Percentiles rank a stretch among this genome's conserved stretches.
Conservation (phyloP, 2,797 vertebrate genomes). For the Podarcis lilfordi region DNA sequence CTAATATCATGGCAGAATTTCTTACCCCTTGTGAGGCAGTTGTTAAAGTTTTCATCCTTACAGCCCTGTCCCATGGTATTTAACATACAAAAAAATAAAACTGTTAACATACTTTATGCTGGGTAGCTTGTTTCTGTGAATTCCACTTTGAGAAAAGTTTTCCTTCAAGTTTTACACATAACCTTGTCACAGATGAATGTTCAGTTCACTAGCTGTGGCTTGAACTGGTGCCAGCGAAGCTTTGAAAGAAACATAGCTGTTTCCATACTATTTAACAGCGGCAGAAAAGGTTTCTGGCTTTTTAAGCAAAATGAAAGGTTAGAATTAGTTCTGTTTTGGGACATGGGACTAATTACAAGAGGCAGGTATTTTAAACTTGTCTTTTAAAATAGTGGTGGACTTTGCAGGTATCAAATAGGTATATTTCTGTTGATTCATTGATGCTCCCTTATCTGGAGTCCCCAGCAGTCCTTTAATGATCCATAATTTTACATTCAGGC, state of each 20-base stretch:
- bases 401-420: constrained; percentile 37
- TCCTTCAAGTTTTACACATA: constrained; percentile 59
- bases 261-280: constrained; percentile 56
- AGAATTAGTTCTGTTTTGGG: constrained; percentile 52
- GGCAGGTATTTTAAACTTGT: constrained; percentile 40
- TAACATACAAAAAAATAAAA: constrained; percentile 88
- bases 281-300: constrained; percentile 52
- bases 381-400: constrained; percentile 43
- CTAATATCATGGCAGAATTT: constrained; percentile 92
- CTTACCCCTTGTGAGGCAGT: constrained; percentile 89
- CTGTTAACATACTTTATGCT: constrained; percentile 82
- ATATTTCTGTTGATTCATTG: constrained; percentile 56
- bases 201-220: constrained; percentile 60
- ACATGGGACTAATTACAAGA: constrained; percentile 48
- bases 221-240: constrained; percentile 67
- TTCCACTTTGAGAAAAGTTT: constrained; percentile 71
- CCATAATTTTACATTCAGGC: constrained; percentile 45
- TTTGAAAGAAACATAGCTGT: background rate
- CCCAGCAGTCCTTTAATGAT: background rate
- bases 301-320: constrained; percentile 51
- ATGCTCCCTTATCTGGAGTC: constrained; percentile 46
- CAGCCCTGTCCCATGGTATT: constrained; percentile 93
- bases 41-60: constrained; percentile 93
- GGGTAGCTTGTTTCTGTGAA: constrained; percentile 80
- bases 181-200: constrained; percentile 69